These are phyloP conservation scores for Anorthoa munda DNA, from an alignment of 2,888 invertebrate genomes.

Conservation along the genomic window DNA sequence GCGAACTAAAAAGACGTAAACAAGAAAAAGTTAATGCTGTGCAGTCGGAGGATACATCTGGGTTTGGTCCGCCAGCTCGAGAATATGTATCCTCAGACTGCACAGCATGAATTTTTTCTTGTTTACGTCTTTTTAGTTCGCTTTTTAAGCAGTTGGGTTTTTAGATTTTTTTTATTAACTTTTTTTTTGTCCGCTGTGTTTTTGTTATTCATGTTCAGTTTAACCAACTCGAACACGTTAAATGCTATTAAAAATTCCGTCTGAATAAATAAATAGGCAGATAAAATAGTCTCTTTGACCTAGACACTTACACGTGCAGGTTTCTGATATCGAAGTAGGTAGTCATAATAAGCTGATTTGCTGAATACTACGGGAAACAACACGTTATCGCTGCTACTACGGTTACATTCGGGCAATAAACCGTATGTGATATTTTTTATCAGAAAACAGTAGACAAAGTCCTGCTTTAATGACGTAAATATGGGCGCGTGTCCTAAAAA, in stretches of 20 bases:
- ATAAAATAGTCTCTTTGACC: slow-evolving; percentile 28
- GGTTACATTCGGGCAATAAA: slow-evolving; percentile 34
- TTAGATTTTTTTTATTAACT: no score
- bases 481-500: slow-evolving; percentile 17
- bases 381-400: slow-evolving; percentile 21
- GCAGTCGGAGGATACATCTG: no score
- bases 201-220: background rate
- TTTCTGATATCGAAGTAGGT: slow-evolving; percentile 44
- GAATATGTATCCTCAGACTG: no score
- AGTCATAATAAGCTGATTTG: slow-evolving; percentile 52
- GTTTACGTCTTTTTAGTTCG: no score
- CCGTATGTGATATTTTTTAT: slow-evolving; percentile 37
- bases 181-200: no score
- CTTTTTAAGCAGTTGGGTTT: no score
- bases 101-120: no score
- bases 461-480: slow-evolving; percentile 3
- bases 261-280: slow-evolving; percentile 32
- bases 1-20: no score
- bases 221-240: background rate
- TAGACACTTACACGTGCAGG: slow-evolving; percentile 48
- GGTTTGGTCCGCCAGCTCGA: no score
- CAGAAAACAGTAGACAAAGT: slow-evolving; percentile 11
- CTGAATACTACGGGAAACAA: slow-evolving; percentile 37
- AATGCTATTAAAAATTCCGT: slow-evolving; percentile 27
- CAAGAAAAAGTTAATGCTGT: no score